Base-by-base conservation (phyloP, 2,888 invertebrate genomes). In the Eueremaeus valkanovi region DNA sequence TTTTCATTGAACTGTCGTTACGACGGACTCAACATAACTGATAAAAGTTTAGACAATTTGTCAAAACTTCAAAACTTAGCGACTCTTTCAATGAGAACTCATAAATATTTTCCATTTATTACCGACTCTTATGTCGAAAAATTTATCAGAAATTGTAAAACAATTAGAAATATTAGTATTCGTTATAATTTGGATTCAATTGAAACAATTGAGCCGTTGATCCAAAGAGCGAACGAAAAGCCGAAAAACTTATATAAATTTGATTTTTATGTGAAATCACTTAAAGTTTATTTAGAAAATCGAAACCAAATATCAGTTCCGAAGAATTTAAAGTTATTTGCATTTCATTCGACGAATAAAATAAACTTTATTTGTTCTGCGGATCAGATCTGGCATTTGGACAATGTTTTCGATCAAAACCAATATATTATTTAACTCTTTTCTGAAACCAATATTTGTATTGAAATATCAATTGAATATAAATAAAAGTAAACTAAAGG, bases 181-280 rank as follows among this genome's bases (percentile, higher is more conserved):
- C 16, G 49, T n/a, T 49, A 49, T 18, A 49, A 49, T n/a, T 11
- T 49, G 49, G 3, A 11, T 16, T 6, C 8, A 11, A 49, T 49
- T 6, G 5, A 49, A 49, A 16, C 49, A 3, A 49, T 49, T n/a
- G 18, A 49, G 16, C 49, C 16, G 3, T 49, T 49, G 18, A 49
- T 49, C 8, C 49, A n/a, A 49, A 49, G 8, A 16, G 49, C 49
- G 6, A 5, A 11, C 18, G 16, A 49, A 11, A n/a, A n/a, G 8
- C 21, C 49, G 18, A 49, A 49, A 18, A 49, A 3, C 5, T n/a
- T n/a, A 49, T 49, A n/a, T n/a, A 49, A n/a, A 49, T 49, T 49
- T 49, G 49, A 49, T 49, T 49, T 49, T n/a, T 49, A n/a, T 49
- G 49, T 49, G 11, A 49, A 49, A 49, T 49, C 49, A 49, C 49